phyloP scores from a whole-genome alignment of 1,140 invertebrate genomes.

The Bombus sibiricus region DNA sequence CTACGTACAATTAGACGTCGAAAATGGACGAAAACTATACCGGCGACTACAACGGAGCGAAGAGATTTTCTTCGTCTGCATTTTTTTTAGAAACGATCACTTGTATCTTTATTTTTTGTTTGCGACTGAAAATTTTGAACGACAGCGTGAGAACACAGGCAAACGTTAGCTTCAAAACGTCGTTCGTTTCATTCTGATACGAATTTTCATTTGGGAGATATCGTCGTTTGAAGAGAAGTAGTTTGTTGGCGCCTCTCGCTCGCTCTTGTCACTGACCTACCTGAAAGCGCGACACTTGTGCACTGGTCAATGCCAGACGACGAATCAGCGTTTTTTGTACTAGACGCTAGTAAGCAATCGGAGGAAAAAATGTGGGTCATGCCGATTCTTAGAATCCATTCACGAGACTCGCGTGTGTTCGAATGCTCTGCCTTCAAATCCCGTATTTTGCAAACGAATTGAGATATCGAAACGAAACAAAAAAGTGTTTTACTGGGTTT shows the following conservation, averaged over 20 bases:
- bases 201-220: neutral
- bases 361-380: neutral
- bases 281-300: neutral
- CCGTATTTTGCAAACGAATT: neutral
- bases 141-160: accelerated
- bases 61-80: no score
- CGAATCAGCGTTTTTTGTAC: neutral
- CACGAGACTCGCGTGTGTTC: no score
- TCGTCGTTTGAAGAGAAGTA: neutral
- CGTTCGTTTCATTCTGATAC: neutral
- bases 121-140: neutral
- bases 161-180: neutral
- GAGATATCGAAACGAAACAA: neutral
- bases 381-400: neutral
- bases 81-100: no score
- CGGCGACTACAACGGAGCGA: neutral
- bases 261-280: neutral
- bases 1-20: no score
- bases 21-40: neutral
- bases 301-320: neutral
- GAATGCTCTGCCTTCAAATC: neutral
- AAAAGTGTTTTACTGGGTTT: neutral
- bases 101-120: neutral
- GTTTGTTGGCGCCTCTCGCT: no score
- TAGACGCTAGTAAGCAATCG: neutral